Evolutionary conservation across 2,797 vertebrate species (phyloP).

Genomic region (Cynopterus sphinx): DNA sequence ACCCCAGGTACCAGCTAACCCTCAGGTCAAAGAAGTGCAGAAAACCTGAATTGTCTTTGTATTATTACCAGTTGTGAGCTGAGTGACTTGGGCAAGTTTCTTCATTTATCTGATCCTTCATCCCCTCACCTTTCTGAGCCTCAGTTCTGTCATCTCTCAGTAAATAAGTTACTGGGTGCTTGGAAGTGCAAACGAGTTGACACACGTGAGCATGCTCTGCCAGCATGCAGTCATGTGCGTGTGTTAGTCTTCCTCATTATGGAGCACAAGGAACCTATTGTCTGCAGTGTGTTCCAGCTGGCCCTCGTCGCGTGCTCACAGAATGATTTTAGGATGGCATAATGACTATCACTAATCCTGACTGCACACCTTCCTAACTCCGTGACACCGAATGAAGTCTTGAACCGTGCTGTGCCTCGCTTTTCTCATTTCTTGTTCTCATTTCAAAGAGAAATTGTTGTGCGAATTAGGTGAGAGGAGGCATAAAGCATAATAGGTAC

Average conservation of each 20-base stretch:
- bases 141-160: neutral
- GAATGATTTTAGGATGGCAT: neutral
- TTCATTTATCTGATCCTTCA: neutral
- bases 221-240: neutral
- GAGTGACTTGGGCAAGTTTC: neutral
- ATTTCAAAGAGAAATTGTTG: neutral
- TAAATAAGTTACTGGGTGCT: neutral
- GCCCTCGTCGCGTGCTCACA: neutral
- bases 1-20: neutral
- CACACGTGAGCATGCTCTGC: neutral
- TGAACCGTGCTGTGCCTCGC: neutral
- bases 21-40: neutral
- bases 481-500: neutral
- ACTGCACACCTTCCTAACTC: neutral
- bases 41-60: neutral
- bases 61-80: neutral
- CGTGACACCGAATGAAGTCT: neutral
- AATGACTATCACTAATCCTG: neutral
- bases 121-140: neutral
- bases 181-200: neutral
- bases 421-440: neutral
- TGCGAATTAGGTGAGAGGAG: neutral
- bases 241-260: neutral
- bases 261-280: neutral
- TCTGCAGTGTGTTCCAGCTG: neutral